phyloP scores from a whole-genome alignment of 2,797 vertebrate species.

The Gallinago solitaria region DNA sequence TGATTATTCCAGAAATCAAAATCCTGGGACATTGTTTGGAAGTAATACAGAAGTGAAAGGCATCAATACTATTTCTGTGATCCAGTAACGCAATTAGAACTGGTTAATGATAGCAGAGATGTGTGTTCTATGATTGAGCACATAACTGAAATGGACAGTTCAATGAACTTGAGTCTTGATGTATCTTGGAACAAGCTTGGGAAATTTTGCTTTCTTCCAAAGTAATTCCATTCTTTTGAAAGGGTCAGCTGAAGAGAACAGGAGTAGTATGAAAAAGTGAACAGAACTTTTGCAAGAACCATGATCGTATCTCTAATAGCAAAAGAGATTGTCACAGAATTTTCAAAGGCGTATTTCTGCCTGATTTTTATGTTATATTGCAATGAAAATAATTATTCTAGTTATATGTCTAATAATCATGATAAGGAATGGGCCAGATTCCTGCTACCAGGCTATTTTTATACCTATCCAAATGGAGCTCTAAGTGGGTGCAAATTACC shows the following conservation, averaged over 20 bases:
- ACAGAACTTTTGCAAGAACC: neutral
- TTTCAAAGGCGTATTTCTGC: neutral
- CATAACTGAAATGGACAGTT: neutral
- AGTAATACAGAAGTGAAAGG: neutral
- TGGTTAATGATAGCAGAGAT: neutral
- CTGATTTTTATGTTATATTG: neutral
- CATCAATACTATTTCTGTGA: neutral
- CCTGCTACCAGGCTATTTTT: constrained; percentile 18
- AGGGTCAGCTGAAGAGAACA: neutral
- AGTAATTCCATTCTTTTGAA: neutral
- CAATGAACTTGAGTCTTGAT: neutral
- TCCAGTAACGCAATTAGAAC: neutral
- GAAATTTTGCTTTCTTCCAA: neutral
- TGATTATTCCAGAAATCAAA: neutral
- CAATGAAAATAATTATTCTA: neutral
- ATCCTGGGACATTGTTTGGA: neutral
- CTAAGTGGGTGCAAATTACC: constrained; percentile 39
- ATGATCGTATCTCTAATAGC: neutral
- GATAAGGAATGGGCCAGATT: neutral
- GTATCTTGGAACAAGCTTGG: neutral
- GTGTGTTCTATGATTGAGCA: neutral
- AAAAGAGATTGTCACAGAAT: neutral
- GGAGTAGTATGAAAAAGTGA: neutral
- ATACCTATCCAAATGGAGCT: constrained; percentile 12
- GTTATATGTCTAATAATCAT: constrained; percentile 7